Base-by-base conservation (phyloP, 2,113 vertebrate species). In the Muntiacus muntjak region DNA sequence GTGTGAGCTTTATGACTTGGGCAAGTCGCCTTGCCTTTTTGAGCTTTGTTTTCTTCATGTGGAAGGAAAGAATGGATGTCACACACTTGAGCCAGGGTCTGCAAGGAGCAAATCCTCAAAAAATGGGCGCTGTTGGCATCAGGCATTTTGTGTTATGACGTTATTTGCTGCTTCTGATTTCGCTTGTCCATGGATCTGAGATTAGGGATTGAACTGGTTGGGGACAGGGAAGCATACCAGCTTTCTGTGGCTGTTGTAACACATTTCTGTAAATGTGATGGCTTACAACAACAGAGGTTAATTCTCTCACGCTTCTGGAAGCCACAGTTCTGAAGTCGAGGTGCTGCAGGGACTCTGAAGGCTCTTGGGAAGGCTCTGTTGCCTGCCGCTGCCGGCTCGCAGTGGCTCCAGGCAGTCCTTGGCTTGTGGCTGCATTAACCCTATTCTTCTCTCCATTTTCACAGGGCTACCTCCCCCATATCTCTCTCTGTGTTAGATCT, bases 341-440 rank as follows among this genome's bases (percentile, higher is more conserved):
- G 52, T 17, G 57, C 19, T 2, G n/a, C 15, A 6, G 47, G 12
- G 36, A 4, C 0, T 21, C 23, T 0, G 1, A 19, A 47, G 50
- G 58, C 16, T 1, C 8, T 8, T 0, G 4, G 36, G 67, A 16
- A 28, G 15, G 6, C 15, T 52, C 16, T 3, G n/a, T 26, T 33
- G 25, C 74, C 26, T 17, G 9, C 6, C 14, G 14, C n/a, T 87
- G 11, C 23, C 57, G 45, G 16, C 16, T 33, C 36, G 21, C 26
- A 6, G 15, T 10, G 45, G 40, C 58, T 11, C 14, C 19, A 5
- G 76, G 40, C 0, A 2, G 5, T n/a, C 25, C 28, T 52, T 13
- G 58, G 52, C 30, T 57, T n/a, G 33, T 30, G 58, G 60, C 90
- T 26, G 15, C 15, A 0, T 52, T 71, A 36, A 7, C 15, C 7